phyloP scores from a whole-genome alignment of 2,113 vertebrate genomes.

The Misgurnus anguillicaudatus region DNA sequence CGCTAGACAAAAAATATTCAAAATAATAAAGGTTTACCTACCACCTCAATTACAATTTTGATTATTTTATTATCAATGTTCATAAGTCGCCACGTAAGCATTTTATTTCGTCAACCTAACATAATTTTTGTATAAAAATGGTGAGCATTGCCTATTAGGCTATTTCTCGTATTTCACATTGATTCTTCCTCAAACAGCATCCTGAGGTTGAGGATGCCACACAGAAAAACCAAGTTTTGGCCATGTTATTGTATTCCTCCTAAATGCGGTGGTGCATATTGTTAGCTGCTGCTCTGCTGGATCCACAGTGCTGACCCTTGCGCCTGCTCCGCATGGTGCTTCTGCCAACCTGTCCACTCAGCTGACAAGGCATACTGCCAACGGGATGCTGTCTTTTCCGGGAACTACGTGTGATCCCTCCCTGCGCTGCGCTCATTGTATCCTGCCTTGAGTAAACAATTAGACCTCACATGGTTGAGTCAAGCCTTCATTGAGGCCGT shows the following conservation, averaged over 20 bases:
- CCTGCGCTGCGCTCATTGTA: conserved; percentile 38
- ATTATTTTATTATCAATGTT: no score
- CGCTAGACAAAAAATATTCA: no score
- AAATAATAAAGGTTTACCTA: no score
- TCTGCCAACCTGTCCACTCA: conserved; percentile 47
- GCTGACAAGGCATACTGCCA: conserved; percentile 50
- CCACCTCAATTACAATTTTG: no score
- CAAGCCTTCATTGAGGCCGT: conserved; percentile 25
- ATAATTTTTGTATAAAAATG: neutral
- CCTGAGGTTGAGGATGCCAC: neutral
- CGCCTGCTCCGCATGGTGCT: conserved; percentile 14
- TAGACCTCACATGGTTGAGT: conserved; percentile 28
- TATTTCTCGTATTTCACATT: neutral
- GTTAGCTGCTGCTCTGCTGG: conserved; percentile 12
- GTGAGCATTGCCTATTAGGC: neutral
- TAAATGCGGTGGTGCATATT: conserved; percentile 5
- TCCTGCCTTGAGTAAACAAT: conserved; percentile 49
- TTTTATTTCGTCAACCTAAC: neutral
- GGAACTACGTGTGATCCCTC: conserved; percentile 47
- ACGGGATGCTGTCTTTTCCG: conserved; percentile 42
- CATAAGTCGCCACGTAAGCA: neutral
- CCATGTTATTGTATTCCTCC: neutral
- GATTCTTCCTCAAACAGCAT: no score
- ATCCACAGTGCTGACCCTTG: conserved; percentile 19
- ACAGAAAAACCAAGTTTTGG: neutral